Base-by-base conservation (phyloP, 2,888 invertebrate species). In the Troides aeacus region DNA sequence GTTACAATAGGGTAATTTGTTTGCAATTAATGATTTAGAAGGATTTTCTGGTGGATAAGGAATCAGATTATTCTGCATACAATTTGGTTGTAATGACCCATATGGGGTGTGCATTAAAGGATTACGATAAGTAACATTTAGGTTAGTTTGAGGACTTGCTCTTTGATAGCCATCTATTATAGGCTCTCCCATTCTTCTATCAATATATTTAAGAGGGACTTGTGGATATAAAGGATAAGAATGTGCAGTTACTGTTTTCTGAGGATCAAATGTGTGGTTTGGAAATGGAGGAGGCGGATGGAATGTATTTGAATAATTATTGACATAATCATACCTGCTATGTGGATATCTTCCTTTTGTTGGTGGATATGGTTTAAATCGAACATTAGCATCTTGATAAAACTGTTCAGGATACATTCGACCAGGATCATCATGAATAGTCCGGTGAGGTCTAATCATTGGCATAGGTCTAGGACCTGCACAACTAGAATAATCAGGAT, bases 241-340 rank as follows among this genome's bases (percentile, higher is more conserved):
- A 71, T 89, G 88, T 69, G 84, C 75, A 50, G 85, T 82, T 66
- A 86, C 74, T 74, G 87, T 68, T 76, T 90, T 91, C 71, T 85
- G 86, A 70, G 89, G 75, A 68, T 91, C 90, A 87, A 87, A 90
- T 79, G 89, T 89, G 74, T 87, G 86, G 68, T 86, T 71, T 53
- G 85, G 74, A 74, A 84, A 84, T 60, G 85, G 77, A 69, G 84
- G 79, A 53, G 85, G 84, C 70, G 89, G 84, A 76, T 90, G 89
- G 76, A 87, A 89, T 74, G 87, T 81, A 77, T 83, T 87, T 71
- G 87, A 73, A 79, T 87, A 91, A 80, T 89, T 90, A 83, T 77
- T 77, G 75, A 89, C 77, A 84, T 90, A 92, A 73, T 92, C 92
- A 90, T 92, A 93, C 88, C 92, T 90, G 78, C 86, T 72, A 72